Base-by-base conservation (phyloP, 2,113 vertebrate species). In the Scomber colias region DNA sequence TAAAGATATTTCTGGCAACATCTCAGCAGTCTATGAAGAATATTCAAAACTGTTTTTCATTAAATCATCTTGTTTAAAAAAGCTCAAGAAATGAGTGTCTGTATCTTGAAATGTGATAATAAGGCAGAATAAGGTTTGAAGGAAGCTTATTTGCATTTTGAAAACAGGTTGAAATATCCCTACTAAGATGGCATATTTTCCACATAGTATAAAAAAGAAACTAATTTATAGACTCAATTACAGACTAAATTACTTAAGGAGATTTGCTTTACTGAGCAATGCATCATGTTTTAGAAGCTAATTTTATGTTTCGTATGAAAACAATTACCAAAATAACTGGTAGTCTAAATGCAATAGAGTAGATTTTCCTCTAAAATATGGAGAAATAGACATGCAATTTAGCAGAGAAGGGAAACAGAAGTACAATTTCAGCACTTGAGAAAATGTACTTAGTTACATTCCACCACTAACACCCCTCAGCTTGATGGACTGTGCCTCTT, bases 401-500 rank as follows among this genome's bases (percentile, higher is more conserved):
- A 40, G 14, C 8, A 53, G 64, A 46, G 27, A 30, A 65, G 15
- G 16, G 35, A 40, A 40, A 40, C 1, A 62, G 11, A 19, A n/a
- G 44, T 24, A 54, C 30, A 13, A 59, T n/a, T 9, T 44, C 9
- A n/a, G 2, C 1, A 21, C 13, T 66, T 24, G 44, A 61, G 15
- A 3, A 55, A 24, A 40, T 24, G 5, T 19, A 46, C 14, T 57
- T 5, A 15, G 61, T 31, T 45, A 30, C 3, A 56, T 68, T 30
- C 51, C 45, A 48, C 13, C 10, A 31, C 11, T 40, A 40, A 40
- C 35, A 9, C 53, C 3, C 17, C 53, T 27, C 17, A 55, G 40
- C 15, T 54, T 68, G 81, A 79, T 50, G 51, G 69, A 55, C 51
- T 51, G n/a, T 50, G 56, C 50, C 6, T 0, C 19, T 57, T 50